phyloP scores from a whole-genome alignment of 2,113 vertebrate genomes.

The Nicator chloris region DNA sequence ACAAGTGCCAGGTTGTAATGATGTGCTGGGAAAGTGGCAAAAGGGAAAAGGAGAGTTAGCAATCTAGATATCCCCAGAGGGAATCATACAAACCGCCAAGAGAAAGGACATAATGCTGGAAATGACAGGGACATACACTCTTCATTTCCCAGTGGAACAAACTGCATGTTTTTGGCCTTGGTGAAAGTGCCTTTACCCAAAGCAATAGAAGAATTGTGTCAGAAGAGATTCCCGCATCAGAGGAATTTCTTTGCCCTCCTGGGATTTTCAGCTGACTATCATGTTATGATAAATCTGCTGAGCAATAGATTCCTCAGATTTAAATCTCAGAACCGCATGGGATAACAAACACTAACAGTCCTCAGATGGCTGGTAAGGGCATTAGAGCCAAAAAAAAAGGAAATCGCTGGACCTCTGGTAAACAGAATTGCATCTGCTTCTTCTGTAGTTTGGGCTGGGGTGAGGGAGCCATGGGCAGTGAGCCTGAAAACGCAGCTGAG shows the following conservation, averaged over 20 bases:
- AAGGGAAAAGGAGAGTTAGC: background rate
- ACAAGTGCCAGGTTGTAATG: background rate
- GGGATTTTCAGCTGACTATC: background rate
- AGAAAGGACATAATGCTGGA: background rate
- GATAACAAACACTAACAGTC: background rate
- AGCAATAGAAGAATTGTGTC: background rate
- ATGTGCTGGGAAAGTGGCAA: background rate
- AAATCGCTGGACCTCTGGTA: background rate
- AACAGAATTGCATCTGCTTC: background rate
- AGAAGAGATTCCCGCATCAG: fast-evolving
- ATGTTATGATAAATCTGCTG: background rate
- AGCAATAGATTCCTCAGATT: background rate
- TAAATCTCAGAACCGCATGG: background rate
- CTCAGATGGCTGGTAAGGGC: background rate
- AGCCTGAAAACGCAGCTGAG: background rate
- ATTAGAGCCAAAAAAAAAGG: background rate
- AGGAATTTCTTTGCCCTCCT: background rate
- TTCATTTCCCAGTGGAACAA: background rate
- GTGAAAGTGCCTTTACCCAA: background rate
- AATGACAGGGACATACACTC: background rate
- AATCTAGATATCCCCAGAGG: background rate
- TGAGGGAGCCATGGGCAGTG: background rate
- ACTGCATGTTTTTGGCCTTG: background rate
- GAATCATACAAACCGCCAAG: background rate
- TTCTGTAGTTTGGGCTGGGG: background rate